These are phyloP conservation scores for Orthonychiurus folsomi DNA, from an alignment of 2,888 invertebrate species.

Conservation along the genomic window DNA sequence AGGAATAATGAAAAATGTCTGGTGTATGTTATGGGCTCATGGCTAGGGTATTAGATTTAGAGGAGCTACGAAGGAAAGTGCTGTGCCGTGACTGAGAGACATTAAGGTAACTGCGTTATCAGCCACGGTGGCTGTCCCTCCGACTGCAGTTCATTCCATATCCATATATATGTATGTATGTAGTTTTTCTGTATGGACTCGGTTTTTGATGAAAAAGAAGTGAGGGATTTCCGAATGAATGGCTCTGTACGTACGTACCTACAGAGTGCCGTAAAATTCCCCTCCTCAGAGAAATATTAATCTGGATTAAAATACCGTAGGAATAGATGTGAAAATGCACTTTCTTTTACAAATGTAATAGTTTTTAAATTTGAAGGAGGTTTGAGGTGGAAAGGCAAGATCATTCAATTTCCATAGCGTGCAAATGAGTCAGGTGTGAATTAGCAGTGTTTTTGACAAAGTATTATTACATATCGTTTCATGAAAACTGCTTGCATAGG, in stretches of 20 bases:
- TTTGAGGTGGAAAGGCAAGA: too few relatives aligned
- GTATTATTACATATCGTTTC: too few relatives aligned
- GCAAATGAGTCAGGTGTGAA: too few relatives aligned
- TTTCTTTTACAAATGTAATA: too few relatives aligned
- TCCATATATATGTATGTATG: too few relatives aligned
- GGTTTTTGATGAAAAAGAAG: background rate
- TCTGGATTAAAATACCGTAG: too few relatives aligned
- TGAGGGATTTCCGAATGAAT: slow-evolving; percentile 1
- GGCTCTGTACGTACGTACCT: background rate
- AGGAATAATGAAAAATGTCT: background rate
- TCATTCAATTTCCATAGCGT: too few relatives aligned
- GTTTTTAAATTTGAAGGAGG: too few relatives aligned
- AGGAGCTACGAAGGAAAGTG: slow-evolving; percentile 9
- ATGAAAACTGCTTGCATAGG: too few relatives aligned
- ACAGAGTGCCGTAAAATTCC: background rate
- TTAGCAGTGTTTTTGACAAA: too few relatives aligned
- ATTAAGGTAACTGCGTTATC: slow-evolving; percentile 18
- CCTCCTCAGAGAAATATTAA: background rate
- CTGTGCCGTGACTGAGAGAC: slow-evolving; percentile 32
- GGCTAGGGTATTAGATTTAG: background rate
- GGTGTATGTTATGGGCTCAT: background rate
- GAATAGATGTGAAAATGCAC: too few relatives aligned
- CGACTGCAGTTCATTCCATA: background rate
- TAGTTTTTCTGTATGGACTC: background rate
- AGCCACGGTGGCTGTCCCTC: slow-evolving; percentile 16